Evolutionary conservation across 2,797 vertebrate genomes (phyloP).

Genomic region (Typhlichthys eigenmanni): DNA sequence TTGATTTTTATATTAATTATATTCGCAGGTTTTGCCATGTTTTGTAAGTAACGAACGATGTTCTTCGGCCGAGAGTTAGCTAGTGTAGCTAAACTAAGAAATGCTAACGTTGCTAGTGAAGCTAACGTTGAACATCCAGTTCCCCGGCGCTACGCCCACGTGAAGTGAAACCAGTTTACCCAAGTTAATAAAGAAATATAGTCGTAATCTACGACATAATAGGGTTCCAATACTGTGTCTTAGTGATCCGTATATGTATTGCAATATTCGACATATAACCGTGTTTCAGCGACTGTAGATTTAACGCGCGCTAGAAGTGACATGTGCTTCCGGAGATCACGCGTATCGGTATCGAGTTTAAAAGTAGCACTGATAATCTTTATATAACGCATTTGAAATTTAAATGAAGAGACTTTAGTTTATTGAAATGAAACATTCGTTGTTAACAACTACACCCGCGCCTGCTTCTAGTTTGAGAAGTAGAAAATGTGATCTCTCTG

Average conservation of each 20-base stretch:
- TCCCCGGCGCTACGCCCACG: constrained; percentile 30
- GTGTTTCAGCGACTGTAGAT: constrained; percentile 25
- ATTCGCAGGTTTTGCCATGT: neutral
- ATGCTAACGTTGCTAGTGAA: constrained; percentile 62
- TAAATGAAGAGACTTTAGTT: too few species aligned
- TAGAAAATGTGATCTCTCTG: constrained; percentile 26
- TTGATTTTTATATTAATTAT: neutral
- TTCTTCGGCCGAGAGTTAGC: constrained; percentile 51
- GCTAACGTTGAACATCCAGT: neutral
- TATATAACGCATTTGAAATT: neutral
- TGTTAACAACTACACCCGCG: neutral
- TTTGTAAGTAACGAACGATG: constrained; percentile 14
- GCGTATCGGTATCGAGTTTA: constrained; percentile 47
- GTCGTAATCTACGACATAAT: too few species aligned
- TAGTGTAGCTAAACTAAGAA: constrained; percentile 45
- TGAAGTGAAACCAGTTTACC: constrained; percentile 40
- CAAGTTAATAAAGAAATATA: constrained; percentile 1
- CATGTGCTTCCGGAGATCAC: constrained; percentile 74
- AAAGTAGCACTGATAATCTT: constrained; percentile 21
- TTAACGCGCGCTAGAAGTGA: constrained; percentile 54
- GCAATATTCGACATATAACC: too few species aligned
- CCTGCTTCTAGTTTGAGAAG: neutral
- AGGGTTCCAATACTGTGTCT: neutral
- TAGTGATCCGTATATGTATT: neutral
- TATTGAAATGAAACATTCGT: too few species aligned